Base-by-base conservation (phyloP, 2,113 vertebrate species). In the Rhegmatorhina hoffmannsi region DNA sequence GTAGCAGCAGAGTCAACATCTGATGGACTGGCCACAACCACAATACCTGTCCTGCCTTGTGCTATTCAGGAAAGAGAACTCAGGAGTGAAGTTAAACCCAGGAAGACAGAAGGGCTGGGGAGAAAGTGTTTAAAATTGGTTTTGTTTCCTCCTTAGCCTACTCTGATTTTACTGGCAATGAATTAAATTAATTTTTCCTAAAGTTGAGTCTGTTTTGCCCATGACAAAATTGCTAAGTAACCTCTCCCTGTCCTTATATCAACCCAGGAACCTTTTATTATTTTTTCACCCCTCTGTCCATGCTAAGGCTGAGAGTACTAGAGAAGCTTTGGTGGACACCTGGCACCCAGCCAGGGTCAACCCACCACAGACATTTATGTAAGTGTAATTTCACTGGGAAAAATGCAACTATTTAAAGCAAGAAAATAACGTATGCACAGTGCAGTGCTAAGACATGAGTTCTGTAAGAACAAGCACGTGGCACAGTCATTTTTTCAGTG, bases 321-420 rank as follows among this genome's bases (percentile, higher is more conserved):
- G 52, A 56, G 70, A 3, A 10, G 23, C 17, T 26, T 44, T 44
- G 17, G 38, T n/a, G 31, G 31, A 23, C 36, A 56, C 31, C 38
- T 56, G 38, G 21, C 38, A 26, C 43, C 17, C 70, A 56, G 40
- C 23, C 23, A n/a, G 11, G 24, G 38, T 56, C 31, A 73, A 73
- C 31, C 40, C 38, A 44, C 17, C 23, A n/a, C 52, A n/a, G 31
- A 33, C 31, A 87, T 78, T 90, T 91, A 85, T 23, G n/a, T 88
- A 94, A 90, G 46, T 74, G 33, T 60, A 76, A 82, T 85, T 92
- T 91, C 68, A 86, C 70, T 60, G 66, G 70, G 75, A 58, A 89
- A 94, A 92, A 91, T 24, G 58, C 31, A 69, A 70, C 80, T 85
- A 94, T 85, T 88, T 92, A 74, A 91, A 85, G 75, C 77, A 85